phyloP scores from a whole-genome alignment of 2,888 invertebrate species.

The Harpalus rubripes region DNA sequence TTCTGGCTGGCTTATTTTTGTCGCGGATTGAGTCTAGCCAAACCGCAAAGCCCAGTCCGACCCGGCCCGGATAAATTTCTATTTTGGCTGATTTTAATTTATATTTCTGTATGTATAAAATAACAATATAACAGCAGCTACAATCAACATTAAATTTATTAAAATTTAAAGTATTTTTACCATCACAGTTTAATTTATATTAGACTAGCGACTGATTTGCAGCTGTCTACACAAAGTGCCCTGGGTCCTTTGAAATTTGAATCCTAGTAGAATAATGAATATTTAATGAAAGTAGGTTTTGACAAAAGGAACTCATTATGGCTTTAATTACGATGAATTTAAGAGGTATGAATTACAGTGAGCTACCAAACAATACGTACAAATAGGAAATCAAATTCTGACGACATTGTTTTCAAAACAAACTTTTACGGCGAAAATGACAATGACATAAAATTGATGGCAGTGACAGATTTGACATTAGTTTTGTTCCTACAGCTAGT shows the following conservation, averaged over 20 bases:
- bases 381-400: conserved; percentile 16
- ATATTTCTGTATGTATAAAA: too few relatives aligned
- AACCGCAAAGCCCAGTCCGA: too few relatives aligned
- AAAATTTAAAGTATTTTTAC: neutral
- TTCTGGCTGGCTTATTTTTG: too few relatives aligned
- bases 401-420: conserved; percentile 18
- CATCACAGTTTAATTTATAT: neutral
- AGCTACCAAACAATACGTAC: neutral
- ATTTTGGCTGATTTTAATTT: too few relatives aligned
- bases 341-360: neutral
- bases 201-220: neutral
- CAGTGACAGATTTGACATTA: too few relatives aligned
- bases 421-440: neutral
- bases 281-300: neutral
- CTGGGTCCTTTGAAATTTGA: neutral
- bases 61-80: too few relatives aligned
- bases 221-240: neutral
- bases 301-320: conserved; percentile 1
- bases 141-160: neutral
- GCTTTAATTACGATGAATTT: conserved; percentile 11
- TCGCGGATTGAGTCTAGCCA: too few relatives aligned
- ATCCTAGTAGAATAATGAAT: neutral
- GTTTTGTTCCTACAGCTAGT: too few relatives aligned
- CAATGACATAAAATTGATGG: too few relatives aligned
- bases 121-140: too few relatives aligned